Base-by-base conservation (phyloP, 2,797 vertebrate species). In the Limosa lapponica region DNA sequence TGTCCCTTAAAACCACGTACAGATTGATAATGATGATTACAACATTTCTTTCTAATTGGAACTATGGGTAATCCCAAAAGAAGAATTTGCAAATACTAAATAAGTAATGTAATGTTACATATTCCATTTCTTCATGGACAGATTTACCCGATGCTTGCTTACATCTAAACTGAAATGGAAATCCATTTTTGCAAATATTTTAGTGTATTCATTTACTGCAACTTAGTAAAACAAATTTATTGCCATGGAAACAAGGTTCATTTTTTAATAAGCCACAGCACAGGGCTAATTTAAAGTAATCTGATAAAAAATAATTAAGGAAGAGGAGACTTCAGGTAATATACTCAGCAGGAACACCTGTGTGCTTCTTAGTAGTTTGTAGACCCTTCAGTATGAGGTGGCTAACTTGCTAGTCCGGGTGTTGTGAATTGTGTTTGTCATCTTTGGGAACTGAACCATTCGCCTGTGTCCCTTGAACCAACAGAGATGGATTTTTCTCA, bases 401-500 rank as follows among this genome's bases (percentile, higher is more conserved):
- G 15, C 44, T 93, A 85, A 71, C 64, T 59, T 82, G 34, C 30
- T 52, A 64, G 23, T 30, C 43, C 30, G 79, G 43, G 51, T 94
- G 46, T 72, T 82, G 4, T 51, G 23, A 28, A 72, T 62, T 46
- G 22, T 92, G 43, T 66, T 58, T 71, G 41, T 37, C 58, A 37
- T 87, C 67, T 71, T 82, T 2, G 24, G 61, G n/a, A 85, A 73
- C 18, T 77, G 64, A 89, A 84, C 58, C 37, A 27, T 59, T 93
- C 13, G 2, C 13, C 51, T 18, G 20, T 75, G 52, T 41, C 43
- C 37, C 52, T 82, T 82, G 39, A 78, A 81, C 15, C 20, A 93
- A 67, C 13, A 66, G 49, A 90, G 81, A 89, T 66, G 16, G 20
- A 75, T 95, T 96, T 92, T 93, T 69, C 65, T 93, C 62, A 93